phyloP scores from a whole-genome alignment of 2,888 invertebrate species.

The Gastracanthus pulcherrimus region DNA sequence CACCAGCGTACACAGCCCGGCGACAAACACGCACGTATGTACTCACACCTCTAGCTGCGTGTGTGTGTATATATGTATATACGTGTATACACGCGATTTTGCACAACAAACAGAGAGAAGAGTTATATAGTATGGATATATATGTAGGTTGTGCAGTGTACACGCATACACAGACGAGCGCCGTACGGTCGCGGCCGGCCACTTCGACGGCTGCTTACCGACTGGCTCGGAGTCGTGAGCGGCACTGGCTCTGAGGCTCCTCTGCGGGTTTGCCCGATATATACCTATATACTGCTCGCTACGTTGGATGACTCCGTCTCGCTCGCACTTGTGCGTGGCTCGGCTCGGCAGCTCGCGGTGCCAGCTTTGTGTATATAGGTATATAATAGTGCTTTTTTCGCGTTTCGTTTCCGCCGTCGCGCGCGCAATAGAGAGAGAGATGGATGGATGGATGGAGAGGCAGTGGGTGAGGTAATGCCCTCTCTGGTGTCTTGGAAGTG shows the following conservation, averaged over 20 bases:
- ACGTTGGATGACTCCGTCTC: background rate
- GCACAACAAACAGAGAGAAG: no score
- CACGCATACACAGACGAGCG: no score
- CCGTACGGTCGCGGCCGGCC: background rate
- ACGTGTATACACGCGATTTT: background rate
- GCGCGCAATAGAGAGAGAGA: background rate
- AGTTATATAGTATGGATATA: no score
- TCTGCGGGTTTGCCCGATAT: background rate
- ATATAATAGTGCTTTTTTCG: slow-evolving; percentile 12
- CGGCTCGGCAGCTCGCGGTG: background rate
- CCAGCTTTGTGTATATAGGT: background rate
- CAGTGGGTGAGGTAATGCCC: background rate
- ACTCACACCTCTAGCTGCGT: background rate
- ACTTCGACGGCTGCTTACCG: slow-evolving; percentile 1
- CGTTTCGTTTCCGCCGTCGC: slow-evolving; percentile 27
- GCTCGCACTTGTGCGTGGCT: background rate
- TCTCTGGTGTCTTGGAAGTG: no score
- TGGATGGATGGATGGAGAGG: background rate
- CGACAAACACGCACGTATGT: background rate
- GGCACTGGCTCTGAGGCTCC: background rate
- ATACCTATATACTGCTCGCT: background rate
- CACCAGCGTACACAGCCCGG: no score
- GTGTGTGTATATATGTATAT: background rate
- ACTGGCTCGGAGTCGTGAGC: background rate
- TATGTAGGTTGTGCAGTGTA: no score